Base-by-base conservation (phyloP, 1,140 invertebrate species). In the Dinothrombium tinctorium region DNA sequence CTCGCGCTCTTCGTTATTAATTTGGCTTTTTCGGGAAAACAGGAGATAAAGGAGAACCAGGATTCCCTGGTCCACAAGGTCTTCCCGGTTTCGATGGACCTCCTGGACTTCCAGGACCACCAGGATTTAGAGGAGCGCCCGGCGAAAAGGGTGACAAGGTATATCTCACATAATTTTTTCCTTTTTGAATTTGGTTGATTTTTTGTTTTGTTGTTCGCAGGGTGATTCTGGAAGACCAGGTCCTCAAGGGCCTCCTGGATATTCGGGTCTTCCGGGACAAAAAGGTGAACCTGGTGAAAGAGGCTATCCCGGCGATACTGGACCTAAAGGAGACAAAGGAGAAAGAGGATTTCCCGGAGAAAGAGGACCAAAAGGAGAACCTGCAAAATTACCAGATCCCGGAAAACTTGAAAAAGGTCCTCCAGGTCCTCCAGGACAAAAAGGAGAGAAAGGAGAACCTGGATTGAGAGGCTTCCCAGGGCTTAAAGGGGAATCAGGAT, bases 41-140 rank as follows among this genome's bases (percentile, higher is more conserved):
- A 7, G 29, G 29, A 32, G 29, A 32, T 32, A 32, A 32, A 32
- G 29, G 29, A 7, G 12, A 32, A 48, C 62, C 68, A 32, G 81
- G 81, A 15, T 66, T 71, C 22, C 63, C 63, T 22, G 80, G 81
- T 20, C 45, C 54, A 3, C 50, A 48, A 24, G 73, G 73, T 41
- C 64, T 68, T 8, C 72, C 71, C 51, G 76, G 75, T 31, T 54
- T 56, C 26, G 56, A 59, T 38, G 65, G 66, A 26, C 33, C 47
- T 21, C 38, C 48, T 28, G 63, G 64, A 14, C 55, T 56, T 1
- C 42, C 51, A 7, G 67, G 67, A 42, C 43, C 48, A 17, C 48
- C 52, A 39, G 63, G 63, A 41, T 47, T 46, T 17, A 45, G 41
- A 33, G 55, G 57, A 43, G 2, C 11, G 7, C 14, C 17, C 21